These are phyloP conservation scores for Agrilus cyanescens DNA, from an alignment of 2,888 invertebrate genomes.

Conservation along the genomic window DNA sequence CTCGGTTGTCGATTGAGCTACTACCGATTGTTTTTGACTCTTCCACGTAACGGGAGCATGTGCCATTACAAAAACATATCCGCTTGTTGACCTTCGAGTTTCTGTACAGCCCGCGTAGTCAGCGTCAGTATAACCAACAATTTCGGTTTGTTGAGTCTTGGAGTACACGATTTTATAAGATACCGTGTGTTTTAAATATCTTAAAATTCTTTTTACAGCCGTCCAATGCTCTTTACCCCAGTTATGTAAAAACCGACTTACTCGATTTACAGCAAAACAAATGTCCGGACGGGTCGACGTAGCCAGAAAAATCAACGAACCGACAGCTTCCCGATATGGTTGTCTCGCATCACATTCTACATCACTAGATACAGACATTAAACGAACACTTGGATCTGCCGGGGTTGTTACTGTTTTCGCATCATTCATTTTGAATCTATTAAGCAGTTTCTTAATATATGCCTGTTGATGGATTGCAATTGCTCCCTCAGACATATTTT, in stretches of 20 bases:
- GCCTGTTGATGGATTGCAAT: too few relatives aligned
- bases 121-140: constrained; percentile 1
- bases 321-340: constrained; percentile 1
- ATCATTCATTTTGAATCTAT: not conserved
- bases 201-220: constrained; percentile 4
- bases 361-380: not conserved
- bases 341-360: not conserved
- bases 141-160: not conserved
- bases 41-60: not conserved
- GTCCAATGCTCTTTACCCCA: not conserved
- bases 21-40: not conserved
- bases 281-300: not conserved
- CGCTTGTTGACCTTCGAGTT: not conserved
- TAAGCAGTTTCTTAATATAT: not conserved
- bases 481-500: too few relatives aligned
- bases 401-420: not conserved
- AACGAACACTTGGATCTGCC: not conserved
- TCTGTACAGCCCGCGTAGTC: constrained; percentile 1
- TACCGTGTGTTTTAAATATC: not conserved
- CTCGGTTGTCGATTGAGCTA: constrained; percentile 2
- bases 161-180: constrained; percentile 1
- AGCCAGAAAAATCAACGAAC: not conserved
- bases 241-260: not conserved
- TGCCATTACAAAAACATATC: not conserved
- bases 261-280: not conserved